These are phyloP conservation scores for Mus spretus DNA, from an alignment of 2,797 vertebrate genomes.

Conservation along the genomic window DNA sequence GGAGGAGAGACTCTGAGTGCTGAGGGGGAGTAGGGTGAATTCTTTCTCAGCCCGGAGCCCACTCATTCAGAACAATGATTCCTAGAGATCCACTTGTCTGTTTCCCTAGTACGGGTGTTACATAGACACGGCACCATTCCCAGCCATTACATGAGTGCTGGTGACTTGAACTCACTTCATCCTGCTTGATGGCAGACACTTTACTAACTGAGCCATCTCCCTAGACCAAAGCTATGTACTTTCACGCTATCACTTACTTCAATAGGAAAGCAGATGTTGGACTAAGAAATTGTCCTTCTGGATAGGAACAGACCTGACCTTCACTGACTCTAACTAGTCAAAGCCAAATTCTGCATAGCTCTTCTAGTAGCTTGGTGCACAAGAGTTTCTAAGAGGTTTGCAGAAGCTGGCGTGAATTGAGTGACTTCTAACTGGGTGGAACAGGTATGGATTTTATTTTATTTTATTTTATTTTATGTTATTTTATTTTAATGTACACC, in stretches of 20 bases:
- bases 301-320: not conserved
- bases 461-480: not conserved
- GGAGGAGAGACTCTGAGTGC: rapidly evolving
- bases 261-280: not conserved
- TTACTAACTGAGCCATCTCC: not conserved
- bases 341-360: not conserved
- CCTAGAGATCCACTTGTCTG: not conserved
- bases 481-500: not conserved
- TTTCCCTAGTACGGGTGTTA: not conserved
- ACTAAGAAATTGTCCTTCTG: not conserved
- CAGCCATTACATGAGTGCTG: not conserved
- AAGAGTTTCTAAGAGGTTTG: not conserved
- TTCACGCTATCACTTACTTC: not conserved
- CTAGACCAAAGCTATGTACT: not conserved
- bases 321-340: not conserved
- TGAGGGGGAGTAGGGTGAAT: rapidly evolving
- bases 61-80: not conserved
- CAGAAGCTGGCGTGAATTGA: not conserved
- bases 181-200: not conserved
- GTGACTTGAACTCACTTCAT: no score
- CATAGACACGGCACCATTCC: not conserved
- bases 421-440: not conserved
- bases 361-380: rapidly evolving
- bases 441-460: not conserved
- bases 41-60: not conserved